Evolutionary conservation across 2,888 invertebrate genomes (phyloP).

Genomic region (Tipula confusa): DNA sequence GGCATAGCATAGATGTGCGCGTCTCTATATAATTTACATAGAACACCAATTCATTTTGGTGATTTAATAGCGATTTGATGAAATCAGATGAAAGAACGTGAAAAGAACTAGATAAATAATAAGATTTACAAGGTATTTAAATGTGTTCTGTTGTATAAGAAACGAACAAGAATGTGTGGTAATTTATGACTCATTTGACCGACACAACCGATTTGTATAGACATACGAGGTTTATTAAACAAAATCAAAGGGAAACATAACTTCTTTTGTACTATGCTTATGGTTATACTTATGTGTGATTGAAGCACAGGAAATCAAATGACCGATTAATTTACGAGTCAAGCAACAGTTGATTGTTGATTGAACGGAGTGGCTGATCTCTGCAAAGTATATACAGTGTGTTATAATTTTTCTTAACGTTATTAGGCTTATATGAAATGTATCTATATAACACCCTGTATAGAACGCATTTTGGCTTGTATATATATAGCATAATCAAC

Average conservation of each 20-base stretch:
- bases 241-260: not conserved
- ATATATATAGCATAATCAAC: not conserved
- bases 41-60: not conserved
- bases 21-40: slow-evolving; percentile 13
- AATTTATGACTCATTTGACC: not conserved
- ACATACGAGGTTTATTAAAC: not conserved
- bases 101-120: not conserved
- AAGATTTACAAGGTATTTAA: not conserved
- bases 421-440: too few species aligned
- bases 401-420: too few species aligned
- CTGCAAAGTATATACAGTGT: not conserved
- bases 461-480: too few species aligned
- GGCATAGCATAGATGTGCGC: not conserved
- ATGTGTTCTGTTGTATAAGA: not conserved
- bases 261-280: not conserved
- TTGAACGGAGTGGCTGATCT: not conserved
- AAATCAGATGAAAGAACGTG: not conserved
- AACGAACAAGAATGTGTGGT: not conserved
- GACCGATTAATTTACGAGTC: not conserved
- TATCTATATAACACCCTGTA: too few species aligned
- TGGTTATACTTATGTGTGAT: not conserved
- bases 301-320: not conserved
- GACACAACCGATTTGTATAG: not conserved
- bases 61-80: not conserved
- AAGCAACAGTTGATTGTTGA: not conserved